Evolutionary conservation across 2,113 vertebrate species (phyloP), one percentile per base, ranked within the genome.

Genomic region (Sclerurus mexicanus): DNA sequence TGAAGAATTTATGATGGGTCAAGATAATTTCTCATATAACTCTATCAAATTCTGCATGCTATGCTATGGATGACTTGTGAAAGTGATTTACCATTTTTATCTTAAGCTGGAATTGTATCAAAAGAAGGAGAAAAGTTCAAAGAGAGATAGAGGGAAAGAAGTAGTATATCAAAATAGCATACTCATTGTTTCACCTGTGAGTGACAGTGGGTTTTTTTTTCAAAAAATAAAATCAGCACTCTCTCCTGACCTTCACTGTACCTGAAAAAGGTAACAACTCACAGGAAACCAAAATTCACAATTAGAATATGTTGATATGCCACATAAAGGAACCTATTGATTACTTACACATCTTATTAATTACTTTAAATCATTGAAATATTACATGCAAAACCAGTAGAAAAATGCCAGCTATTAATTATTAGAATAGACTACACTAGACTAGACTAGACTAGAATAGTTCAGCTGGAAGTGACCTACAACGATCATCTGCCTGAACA

Each of bases 191-290:
- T 64, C 66, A 87, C 30, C 35, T 74, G 33, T 4, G 2, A 87
- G 30, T 55, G 10, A 42, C 77, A 63, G 31, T 15, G 6, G 1
- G 0, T 4, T 0, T 0, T 42, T 42, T 42, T 14, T 23, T 19
- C 10, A 17, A 7, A 37, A 80, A 89, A 73, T 9, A 73, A 86
- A 83, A 89, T 39, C 37, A 59, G 23, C 10, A 53, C 30, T 49
- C 12, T 72, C 42, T 82, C 52, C 39, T 91, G 39, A 50, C 24
- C 27, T 59, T 56, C 35, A 23, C 3, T 60, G 21, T 18, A 52
- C 14, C 27, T 63, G 23, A 31, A 28, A 93, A 78, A 68, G 35
- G 18, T 22, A 74, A 12, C 12, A 50, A 35, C 31, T 62, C 62
- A 81, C 8, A 49, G 46, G 31, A 14, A 93, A 5, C 1, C 71